Conservation (phyloP, 35 echinoderm and acorn worm genomes). For the Amphiura filiformis region DNA sequence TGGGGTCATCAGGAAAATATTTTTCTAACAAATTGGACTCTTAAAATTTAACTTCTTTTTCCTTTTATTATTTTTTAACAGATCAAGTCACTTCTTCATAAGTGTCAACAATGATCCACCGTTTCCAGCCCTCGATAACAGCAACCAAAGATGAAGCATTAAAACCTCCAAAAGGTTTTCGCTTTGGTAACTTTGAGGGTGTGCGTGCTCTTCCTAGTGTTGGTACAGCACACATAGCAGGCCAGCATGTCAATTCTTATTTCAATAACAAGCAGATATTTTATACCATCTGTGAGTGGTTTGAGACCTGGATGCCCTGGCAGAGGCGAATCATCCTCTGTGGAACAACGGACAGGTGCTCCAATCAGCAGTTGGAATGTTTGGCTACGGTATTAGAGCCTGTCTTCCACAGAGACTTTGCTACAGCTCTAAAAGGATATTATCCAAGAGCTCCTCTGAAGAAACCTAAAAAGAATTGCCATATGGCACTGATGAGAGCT, state of each 20-base stretch:
- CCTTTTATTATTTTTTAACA: no score
- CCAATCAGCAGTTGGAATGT: slow-evolving; percentile 75
- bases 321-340: slow-evolving; percentile 82
- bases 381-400: slow-evolving; percentile 90
- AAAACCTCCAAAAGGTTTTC: slow-evolving; percentile 12
- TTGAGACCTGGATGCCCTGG: slow-evolving; percentile 88
- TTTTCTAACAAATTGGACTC: no score
- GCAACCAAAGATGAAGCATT: slow-evolving; percentile 17
- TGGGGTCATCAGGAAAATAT: no score
- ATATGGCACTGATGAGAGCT: slow-evolving; percentile 9
- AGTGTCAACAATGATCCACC: neutral
- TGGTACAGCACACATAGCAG: slow-evolving; percentile 16
- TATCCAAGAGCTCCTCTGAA: slow-evolving; percentile 53
- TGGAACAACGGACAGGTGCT: slow-evolving; percentile 76
- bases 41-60: no score
- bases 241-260: slow-evolving; percentile 32
- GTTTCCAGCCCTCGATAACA: slow-evolving; percentile 9
- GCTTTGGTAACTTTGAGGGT: slow-evolving; percentile 55
- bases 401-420: slow-evolving; percentile 92
- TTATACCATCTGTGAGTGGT: slow-evolving; percentile 82
- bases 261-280: slow-evolving; percentile 72
- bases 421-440: slow-evolving; percentile 51
- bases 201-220: slow-evolving; percentile 28
- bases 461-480: neutral
- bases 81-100: no score